Conservation (phyloP, 2,113 vertebrate species). For the Xenotilapia longispinis region DNA sequence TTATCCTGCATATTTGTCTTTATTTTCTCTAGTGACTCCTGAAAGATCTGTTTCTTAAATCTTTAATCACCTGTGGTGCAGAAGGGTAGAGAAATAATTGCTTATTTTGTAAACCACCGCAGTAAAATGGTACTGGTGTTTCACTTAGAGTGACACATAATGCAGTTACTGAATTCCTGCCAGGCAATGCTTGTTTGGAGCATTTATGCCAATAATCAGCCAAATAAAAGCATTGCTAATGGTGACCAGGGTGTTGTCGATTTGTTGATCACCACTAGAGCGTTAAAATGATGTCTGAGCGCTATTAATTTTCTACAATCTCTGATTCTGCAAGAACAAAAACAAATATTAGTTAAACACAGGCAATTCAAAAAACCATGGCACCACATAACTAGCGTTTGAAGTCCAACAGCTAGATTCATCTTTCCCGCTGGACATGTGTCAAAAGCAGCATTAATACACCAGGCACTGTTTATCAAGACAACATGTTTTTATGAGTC, state of each 20-base stretch:
- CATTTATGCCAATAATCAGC: not conserved
- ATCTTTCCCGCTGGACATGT: not conserved
- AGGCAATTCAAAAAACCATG: not conserved
- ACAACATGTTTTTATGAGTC: not conserved
- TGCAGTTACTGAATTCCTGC: not conserved
- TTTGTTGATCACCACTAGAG: not conserved
- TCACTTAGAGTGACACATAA: not conserved
- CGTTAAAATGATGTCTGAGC: not conserved
- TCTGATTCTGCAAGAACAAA: not conserved
- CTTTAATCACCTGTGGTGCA: conserved; percentile 66
- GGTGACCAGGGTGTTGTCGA: not conserved
- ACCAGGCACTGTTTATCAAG: not conserved
- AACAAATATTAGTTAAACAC: not conserved
- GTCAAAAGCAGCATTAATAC: not conserved
- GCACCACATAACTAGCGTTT: not conserved
- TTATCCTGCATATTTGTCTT: conserved; percentile 9
- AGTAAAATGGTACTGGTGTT: conserved; percentile 23
- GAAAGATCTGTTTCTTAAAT: conserved; percentile 56
- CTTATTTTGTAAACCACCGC: conserved; percentile 48
- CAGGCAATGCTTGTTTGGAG: not conserved
- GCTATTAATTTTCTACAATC: not conserved
- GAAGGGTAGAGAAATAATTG: conserved; percentile 56
- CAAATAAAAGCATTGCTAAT: not conserved
- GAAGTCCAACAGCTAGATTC: not conserved
- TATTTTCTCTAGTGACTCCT: conserved; percentile 31